A percentile compares a stretch with the other conserved stretches of the same genome.
These are phyloP conservation scores for Apolygus lucorum DNA, from an alignment of 1,140 invertebrate species.

Conservation along the genomic window DNA sequence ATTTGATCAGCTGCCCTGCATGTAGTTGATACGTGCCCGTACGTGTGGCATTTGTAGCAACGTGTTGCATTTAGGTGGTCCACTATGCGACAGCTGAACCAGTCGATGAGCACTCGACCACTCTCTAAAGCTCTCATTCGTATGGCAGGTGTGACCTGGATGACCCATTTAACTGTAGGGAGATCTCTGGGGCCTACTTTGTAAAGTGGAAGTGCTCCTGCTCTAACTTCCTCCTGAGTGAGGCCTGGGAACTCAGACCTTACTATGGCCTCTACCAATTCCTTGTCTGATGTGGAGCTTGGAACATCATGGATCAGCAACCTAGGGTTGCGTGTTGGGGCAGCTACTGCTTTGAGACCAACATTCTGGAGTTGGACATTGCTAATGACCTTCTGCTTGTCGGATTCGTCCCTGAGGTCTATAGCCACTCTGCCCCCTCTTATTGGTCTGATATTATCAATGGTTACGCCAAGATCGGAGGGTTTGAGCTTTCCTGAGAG, in stretches of 20 bases:
- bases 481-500: neutral
- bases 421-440: neutral
- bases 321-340: neutral
- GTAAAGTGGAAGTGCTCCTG: neutral
- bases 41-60: neutral
- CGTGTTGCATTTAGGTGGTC: neutral
- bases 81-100: neutral
- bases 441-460: neutral
- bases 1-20: neutral
- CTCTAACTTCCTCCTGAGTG: neutral
- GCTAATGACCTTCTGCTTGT: neutral
- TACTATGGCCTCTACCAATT: neutral
- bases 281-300: too few species aligned
- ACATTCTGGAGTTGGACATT: neutral
- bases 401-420: neutral
- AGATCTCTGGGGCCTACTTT: neutral
- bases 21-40: neutral
- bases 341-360: neutral
- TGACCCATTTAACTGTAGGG: neutral
- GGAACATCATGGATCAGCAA: neutral
- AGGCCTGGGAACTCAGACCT: neutral
- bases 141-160: neutral
- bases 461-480: neutral
- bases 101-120: neutral
- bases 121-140: neutral